These are phyloP conservation scores for Rhopalosiphum nymphaeae DNA, from an alignment of 2,888 invertebrate genomes.

Conservation along the genomic window DNA sequence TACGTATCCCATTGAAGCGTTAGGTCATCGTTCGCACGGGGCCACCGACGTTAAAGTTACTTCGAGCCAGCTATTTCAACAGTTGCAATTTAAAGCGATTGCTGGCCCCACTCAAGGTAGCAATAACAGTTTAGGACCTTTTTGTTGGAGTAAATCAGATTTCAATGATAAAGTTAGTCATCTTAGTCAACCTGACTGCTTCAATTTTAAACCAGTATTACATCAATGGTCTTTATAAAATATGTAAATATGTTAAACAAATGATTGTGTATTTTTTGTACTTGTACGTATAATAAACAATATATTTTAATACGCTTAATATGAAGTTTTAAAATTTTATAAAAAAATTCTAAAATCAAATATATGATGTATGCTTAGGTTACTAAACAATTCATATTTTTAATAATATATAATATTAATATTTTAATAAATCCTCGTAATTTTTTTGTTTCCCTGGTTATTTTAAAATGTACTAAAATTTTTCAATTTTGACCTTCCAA, in stretches of 20 bases:
- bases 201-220: slow-evolving; percentile 77
- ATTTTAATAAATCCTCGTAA: too few relatives aligned
- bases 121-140: slow-evolving; percentile 71
- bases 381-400: too few relatives aligned
- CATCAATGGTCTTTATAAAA: slow-evolving; percentile 67
- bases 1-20: slow-evolving; percentile 77
- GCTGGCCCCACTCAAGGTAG: slow-evolving; percentile 68
- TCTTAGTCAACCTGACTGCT: slow-evolving; percentile 81
- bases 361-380: too few relatives aligned
- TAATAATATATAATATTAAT: too few relatives aligned
- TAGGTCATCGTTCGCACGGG: slow-evolving; percentile 79
- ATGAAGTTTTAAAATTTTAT: not conserved
- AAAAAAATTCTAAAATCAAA: not conserved
- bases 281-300: not conserved
- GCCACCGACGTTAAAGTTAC: slow-evolving; percentile 80
- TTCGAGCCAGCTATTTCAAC: slow-evolving; percentile 67
- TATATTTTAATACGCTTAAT: not conserved
- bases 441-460: too few relatives aligned
- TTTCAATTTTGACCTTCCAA: too few relatives aligned
- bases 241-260: not conserved
- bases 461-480: too few relatives aligned
- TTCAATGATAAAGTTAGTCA: slow-evolving; percentile 76
- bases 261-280: not conserved
- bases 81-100: slow-evolving; percentile 71
- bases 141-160: slow-evolving; percentile 81